A percentile compares a stretch with the other conserved stretches of the same genome.
These are phyloP conservation scores for Leptodactylus fuscus DNA, from an alignment of 2,113 vertebrate genomes.

Conservation along the genomic window DNA sequence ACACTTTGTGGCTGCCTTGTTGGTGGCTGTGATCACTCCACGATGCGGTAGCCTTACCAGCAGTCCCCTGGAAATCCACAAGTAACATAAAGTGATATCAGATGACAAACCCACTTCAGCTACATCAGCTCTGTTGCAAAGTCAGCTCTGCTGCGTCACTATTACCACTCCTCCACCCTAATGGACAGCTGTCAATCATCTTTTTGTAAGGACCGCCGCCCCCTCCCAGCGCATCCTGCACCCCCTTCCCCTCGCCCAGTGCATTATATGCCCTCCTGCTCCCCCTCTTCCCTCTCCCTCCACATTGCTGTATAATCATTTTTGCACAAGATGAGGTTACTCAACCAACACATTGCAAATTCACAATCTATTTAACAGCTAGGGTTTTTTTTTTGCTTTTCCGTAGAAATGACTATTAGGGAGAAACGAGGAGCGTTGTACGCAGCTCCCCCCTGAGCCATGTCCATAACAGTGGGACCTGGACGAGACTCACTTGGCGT, in stretches of 20 bases:
- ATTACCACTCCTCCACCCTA: not conserved
- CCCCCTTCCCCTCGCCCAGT: not conserved
- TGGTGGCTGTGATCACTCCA: not conserved
- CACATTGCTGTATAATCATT: constrained; percentile 51
- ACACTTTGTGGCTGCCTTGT: too few species aligned
- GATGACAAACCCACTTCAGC: not conserved
- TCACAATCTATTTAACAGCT: constrained; percentile 19
- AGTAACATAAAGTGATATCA: not conserved
- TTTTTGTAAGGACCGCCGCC: not conserved
- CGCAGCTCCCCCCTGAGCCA: not conserved
- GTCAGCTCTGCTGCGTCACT: not conserved
- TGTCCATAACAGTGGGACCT: not conserved
- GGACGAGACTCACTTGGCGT: not conserved
- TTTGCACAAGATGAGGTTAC: constrained; percentile 37
- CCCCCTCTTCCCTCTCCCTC: not conserved
- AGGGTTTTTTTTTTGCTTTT: not conserved
- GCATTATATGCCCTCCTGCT: too few species aligned
- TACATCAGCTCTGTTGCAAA: not conserved
- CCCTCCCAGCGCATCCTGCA: not conserved
- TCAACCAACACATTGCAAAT: constrained; percentile 44
- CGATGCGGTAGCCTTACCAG: not conserved
- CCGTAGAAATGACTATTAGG: constrained; percentile 12
- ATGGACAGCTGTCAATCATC: not conserved
- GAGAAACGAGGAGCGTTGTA: not conserved
- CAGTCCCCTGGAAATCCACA: not conserved